phyloP scores from a whole-genome alignment of 2,797 vertebrate species.

The Acropternis orthonyx region DNA sequence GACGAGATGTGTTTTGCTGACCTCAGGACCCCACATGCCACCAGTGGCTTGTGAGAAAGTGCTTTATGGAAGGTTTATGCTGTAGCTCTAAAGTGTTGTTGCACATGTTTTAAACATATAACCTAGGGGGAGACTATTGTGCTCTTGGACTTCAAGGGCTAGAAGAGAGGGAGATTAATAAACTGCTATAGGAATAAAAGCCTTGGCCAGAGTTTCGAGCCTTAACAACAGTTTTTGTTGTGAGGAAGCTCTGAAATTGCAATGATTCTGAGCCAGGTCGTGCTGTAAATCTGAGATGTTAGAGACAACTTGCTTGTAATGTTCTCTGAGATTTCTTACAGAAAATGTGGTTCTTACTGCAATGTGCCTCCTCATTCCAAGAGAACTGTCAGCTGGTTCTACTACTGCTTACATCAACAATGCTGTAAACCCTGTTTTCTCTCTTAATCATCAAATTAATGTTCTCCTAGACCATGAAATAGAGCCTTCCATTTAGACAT shows the following conservation, averaged over 20 bases:
- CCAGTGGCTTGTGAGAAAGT: not conserved
- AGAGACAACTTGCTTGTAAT: not conserved
- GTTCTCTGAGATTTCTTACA: not conserved
- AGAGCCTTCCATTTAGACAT: not conserved
- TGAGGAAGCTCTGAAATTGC: slow-evolving; percentile 17
- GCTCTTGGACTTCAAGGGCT: not conserved
- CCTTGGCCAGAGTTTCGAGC: not conserved
- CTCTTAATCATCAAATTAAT: not conserved
- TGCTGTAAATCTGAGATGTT: slow-evolving; percentile 18
- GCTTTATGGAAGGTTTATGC: not conserved
- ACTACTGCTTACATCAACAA: not conserved
- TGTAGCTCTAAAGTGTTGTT: not conserved
- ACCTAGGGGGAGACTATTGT: not conserved
- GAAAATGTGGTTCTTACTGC: slow-evolving; percentile 31
- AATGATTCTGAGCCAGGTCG: slow-evolving; percentile 11
- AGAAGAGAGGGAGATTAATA: not conserved
- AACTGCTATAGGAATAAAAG: not conserved
- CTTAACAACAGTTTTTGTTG: slow-evolving; percentile 16
- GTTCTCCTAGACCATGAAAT: not conserved
- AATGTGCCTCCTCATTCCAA: not conserved
- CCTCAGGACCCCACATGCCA: not conserved
- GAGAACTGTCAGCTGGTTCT: not conserved
- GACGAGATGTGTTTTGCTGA: not conserved
- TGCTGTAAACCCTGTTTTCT: not conserved
- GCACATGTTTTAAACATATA: not conserved